Evolutionary conservation across 2,888 invertebrate genomes (phyloP).

Genomic region (Muscina levida): DNA sequence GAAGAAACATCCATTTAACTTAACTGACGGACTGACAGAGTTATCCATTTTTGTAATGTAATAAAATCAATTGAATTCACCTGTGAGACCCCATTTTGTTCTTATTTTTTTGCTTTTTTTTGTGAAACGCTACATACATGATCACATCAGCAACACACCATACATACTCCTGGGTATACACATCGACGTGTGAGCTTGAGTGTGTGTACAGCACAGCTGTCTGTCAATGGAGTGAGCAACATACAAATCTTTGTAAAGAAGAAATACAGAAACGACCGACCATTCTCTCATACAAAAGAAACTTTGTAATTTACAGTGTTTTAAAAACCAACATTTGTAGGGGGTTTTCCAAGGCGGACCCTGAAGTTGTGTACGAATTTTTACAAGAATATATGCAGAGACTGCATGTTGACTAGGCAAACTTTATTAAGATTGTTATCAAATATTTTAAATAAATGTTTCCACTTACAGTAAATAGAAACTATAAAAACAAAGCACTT

Average conservation of each 20-base stretch:
- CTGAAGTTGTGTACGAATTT: no score
- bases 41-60: constrained; percentile 58
- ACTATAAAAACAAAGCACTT: no score
- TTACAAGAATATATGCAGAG: no score
- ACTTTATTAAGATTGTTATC: no score
- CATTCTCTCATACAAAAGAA: constrained; percentile 9
- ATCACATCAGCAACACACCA: no score
- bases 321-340: not conserved
- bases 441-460: no score
- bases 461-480: no score
- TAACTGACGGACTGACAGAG: constrained; percentile 59
- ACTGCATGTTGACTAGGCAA: no score
- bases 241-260: constrained; percentile 19
- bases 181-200: not conserved
- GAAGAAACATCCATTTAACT: constrained; percentile 41
- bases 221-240: not conserved
- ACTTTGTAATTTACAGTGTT: constrained; percentile 10
- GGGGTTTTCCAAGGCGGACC: no score
- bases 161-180: not conserved
- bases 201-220: constrained; percentile 2
- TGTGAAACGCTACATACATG: not conserved
- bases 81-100: constrained; percentile 56
- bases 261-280: not conserved
- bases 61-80: constrained; percentile 64
- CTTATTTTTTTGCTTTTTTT: not conserved